These are phyloP conservation scores for Dendrophyllia cribrosa DNA, from an alignment of 64 coral and sea anemone species.

Conservation along the genomic window DNA sequence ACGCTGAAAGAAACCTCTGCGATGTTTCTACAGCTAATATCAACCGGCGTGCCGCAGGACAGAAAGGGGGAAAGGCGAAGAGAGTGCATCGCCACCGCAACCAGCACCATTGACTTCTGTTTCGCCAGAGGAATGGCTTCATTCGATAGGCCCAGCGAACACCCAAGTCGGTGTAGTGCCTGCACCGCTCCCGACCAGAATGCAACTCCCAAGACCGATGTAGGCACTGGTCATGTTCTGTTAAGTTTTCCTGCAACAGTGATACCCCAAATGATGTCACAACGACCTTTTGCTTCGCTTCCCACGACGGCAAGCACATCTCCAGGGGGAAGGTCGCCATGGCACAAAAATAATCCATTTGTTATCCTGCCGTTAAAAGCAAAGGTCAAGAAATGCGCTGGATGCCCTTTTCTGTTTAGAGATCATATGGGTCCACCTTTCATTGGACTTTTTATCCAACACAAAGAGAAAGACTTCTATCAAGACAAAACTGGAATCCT, in stretches of 20 bases:
- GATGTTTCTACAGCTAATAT: slow-evolving; percentile 55
- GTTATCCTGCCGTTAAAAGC: slow-evolving; percentile 3
- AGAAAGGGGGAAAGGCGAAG: slow-evolving; percentile 17
- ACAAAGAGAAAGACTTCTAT: slow-evolving; percentile 41
- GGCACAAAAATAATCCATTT: slow-evolving; percentile 51
- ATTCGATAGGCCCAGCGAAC: not conserved
- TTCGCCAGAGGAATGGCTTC: not conserved
- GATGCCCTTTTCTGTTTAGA: slow-evolving; percentile 35
- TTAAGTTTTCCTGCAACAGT: slow-evolving; percentile 5
- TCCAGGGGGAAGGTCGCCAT: not conserved
- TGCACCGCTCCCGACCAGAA: not conserved
- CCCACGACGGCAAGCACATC: not conserved
- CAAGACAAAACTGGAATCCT: slow-evolving; percentile 10
- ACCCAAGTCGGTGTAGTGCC: not conserved
- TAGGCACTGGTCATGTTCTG: not conserved
- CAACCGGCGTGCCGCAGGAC: slow-evolving; percentile 52
- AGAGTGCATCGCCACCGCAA: not conserved
- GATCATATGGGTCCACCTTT: slow-evolving; percentile 48
- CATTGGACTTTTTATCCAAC: slow-evolving; percentile 50
- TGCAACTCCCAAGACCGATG: not conserved
- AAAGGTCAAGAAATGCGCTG: slow-evolving; percentile 54
- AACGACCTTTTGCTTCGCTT: not conserved
- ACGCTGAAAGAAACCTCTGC: slow-evolving; percentile 39
- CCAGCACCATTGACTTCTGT: not conserved
- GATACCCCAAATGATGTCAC: not conserved